phyloP scores from a whole-genome alignment of 2,797 vertebrate species.

The Benthosema pterotum region DNA sequence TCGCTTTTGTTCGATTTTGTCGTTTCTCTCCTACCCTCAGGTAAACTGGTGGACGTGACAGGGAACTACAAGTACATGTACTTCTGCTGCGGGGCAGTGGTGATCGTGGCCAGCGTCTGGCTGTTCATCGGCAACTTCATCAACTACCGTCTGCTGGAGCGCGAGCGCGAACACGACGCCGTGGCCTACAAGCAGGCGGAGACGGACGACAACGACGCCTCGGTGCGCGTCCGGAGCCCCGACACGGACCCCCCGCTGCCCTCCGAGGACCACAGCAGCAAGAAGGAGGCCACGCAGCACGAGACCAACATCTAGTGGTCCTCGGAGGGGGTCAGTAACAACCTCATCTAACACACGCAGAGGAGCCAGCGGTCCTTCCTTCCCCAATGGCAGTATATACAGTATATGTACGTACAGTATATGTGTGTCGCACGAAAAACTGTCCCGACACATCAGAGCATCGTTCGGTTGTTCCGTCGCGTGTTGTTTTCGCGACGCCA shows the following conservation, averaged over 20 bases:
- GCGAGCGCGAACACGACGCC: constrained; percentile 82
- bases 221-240: constrained; percentile 40
- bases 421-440: too few species aligned
- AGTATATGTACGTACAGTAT: too few species aligned
- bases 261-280: constrained; percentile 60
- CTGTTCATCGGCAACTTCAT: constrained; percentile 94
- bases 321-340: too few species aligned
- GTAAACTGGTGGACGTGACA: constrained; percentile 92
- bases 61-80: constrained; percentile 94
- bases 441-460: too few species aligned
- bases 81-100: constrained; percentile 87
- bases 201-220: constrained; percentile 73
- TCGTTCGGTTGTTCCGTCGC: too few species aligned
- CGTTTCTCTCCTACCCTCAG: constrained; percentile 81
- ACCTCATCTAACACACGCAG: too few species aligned
- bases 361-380: too few species aligned
- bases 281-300: constrained; percentile 80
- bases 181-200: constrained; percentile 75
- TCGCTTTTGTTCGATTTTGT: constrained; percentile 34
- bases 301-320: constrained; percentile 88
- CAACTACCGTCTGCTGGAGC: constrained; percentile 92
- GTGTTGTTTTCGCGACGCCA: too few species aligned
- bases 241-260: constrained; percentile 63
- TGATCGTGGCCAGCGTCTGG: constrained; percentile 89
- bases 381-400: too few species aligned